A percentile compares a stretch with the other conserved stretches of the same genome.
Conservation (phyloP, 2,888 invertebrate species). For the Scaptomyza caliginosa region DNA sequence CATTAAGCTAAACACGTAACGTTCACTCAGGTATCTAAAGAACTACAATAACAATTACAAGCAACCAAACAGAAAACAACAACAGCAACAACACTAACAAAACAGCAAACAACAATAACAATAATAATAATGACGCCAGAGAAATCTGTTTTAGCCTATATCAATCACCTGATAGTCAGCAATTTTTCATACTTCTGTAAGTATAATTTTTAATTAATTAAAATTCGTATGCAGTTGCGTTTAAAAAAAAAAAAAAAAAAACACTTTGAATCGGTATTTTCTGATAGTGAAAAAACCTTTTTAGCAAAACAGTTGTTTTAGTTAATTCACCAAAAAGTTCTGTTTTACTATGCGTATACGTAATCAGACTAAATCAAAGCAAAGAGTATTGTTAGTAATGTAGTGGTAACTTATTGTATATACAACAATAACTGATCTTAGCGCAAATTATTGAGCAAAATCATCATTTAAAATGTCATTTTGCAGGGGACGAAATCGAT, state of each 20-base stretch:
- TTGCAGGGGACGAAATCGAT: slow-evolving; percentile 91
- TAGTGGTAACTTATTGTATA: too few species aligned
- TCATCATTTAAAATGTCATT: slow-evolving; percentile 2
- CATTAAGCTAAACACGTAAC: slow-evolving; percentile 74
- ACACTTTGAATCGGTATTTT: not conserved
- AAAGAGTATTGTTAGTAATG: too few species aligned
- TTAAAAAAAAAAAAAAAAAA: not conserved
- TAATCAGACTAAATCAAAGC: not conserved
- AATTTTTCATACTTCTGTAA: slow-evolving; percentile 84
- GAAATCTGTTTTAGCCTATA: slow-evolving; percentile 82
- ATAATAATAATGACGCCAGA: slow-evolving; percentile 80
- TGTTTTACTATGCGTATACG: not conserved
- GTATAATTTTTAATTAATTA: slow-evolving; percentile 59
- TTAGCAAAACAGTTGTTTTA: not conserved
- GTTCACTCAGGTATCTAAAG: slow-evolving; percentile 61
- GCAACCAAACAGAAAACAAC: slow-evolving; percentile 15
- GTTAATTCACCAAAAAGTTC: not conserved
- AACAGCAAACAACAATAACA: slow-evolving; percentile 24
- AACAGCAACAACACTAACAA: slow-evolving; percentile 13
- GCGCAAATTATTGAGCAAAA: too few species aligned
- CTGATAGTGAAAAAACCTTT: not conserved
- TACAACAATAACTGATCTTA: too few species aligned
- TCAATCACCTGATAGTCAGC: slow-evolving; percentile 83
- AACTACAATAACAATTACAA: slow-evolving; percentile 33
- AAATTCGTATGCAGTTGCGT: too few species aligned